These are phyloP conservation scores for Axea sp. DNA, from an alignment of 2,888 invertebrate species.

Conservation along the genomic window DNA sequence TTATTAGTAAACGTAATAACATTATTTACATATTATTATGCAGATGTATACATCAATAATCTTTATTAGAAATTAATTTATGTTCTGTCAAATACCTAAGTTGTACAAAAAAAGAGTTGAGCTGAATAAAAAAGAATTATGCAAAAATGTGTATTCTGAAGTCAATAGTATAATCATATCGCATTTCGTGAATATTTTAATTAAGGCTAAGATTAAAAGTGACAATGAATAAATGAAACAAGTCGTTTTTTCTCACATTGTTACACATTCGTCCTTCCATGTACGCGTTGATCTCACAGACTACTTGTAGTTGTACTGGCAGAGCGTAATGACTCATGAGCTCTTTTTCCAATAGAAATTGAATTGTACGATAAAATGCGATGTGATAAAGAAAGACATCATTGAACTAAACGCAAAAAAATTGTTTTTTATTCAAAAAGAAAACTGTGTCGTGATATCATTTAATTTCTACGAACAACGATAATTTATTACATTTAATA, in stretches of 20 bases:
- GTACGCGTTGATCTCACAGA: constrained; percentile 25
- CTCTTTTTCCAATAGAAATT: constrained; percentile 52
- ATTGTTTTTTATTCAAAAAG: constrained; percentile 29
- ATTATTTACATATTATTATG: too few species aligned
- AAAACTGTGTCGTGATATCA: constrained; percentile 50
- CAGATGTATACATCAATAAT: too few species aligned
- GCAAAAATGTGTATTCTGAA: neutral
- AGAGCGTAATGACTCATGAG: constrained; percentile 45
- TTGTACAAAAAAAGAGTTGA: too few species aligned
- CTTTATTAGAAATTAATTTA: too few species aligned
- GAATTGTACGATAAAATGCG: constrained; percentile 35
- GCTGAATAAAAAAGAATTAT: too few species aligned
- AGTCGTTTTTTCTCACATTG: constrained; percentile 42
- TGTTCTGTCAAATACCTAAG: too few species aligned
- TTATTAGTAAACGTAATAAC: too few species aligned
- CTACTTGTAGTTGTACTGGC: constrained; percentile 16
- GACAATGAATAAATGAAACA: constrained; percentile 50
- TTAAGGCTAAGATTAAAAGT: constrained; percentile 34
- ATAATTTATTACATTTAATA: constrained; percentile 35
- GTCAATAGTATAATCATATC: neutral
- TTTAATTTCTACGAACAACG: constrained; percentile 21
- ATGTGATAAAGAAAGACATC: constrained; percentile 38
- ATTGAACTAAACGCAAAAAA: constrained; percentile 23
- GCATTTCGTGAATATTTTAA: constrained; percentile 38
- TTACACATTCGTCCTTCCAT: constrained; percentile 55